Conservation (phyloP, 2,797 vertebrate genomes). For the Acanthopagrus latus region DNA sequence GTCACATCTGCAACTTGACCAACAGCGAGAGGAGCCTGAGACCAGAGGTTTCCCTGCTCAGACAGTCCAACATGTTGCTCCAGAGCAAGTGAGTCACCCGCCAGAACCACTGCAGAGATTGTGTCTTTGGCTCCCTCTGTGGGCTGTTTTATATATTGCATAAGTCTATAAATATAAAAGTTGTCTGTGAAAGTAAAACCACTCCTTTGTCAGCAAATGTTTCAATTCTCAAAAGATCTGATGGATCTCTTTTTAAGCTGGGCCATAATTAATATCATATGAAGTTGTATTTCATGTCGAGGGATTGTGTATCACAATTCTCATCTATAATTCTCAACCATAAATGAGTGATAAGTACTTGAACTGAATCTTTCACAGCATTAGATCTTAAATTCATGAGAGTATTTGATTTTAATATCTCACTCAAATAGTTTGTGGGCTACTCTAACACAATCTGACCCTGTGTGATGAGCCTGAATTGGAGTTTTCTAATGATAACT, state of each 20-base stretch:
- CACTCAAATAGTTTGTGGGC: not conserved
- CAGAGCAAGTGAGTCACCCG: conserved; percentile 86
- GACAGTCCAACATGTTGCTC: conserved; percentile 88
- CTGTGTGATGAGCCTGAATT: not conserved
- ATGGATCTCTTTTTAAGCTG: not conserved
- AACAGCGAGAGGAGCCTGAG: conserved; percentile 89
- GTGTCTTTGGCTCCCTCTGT: conserved; percentile 26
- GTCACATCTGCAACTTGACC: conserved; percentile 88
- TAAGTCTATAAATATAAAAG: conserved; percentile 18
- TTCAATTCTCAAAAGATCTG: not conserved
- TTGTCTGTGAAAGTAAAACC: conserved; percentile 9
- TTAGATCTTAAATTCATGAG: not conserved
- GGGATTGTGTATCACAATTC: not conserved
- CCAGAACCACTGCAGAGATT: not conserved
- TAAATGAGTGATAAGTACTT: not conserved
- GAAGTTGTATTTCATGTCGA: not conserved
- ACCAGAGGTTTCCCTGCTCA: conserved; percentile 86
- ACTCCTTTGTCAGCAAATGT: not conserved
- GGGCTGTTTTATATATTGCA: conserved; percentile 30
- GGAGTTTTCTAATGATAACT: not conserved
- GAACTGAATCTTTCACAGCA: conserved; percentile 7
- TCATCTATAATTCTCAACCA: not conserved
- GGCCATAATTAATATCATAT: not conserved
- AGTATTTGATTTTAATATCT: not conserved
- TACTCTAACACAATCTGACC: not conserved